Percentiles rank a stretch among this genome's conserved stretches.
Conservation (phyloP, 2,113 vertebrate species). For the Setophaga kirtlandii region DNA sequence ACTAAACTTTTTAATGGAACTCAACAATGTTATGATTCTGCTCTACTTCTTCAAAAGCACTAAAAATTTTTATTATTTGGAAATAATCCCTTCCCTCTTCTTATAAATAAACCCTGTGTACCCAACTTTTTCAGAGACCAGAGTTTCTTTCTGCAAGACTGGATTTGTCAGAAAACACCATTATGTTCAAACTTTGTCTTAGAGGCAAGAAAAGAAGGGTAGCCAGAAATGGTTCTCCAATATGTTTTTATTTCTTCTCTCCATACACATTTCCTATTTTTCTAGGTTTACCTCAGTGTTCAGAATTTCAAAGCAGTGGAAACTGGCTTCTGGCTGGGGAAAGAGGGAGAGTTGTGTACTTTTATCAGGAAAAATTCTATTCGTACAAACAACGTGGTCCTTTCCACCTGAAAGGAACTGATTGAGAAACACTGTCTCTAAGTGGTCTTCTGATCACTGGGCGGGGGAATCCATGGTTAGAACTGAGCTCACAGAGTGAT, state of each 20-base stretch:
- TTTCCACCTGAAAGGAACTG: conserved; percentile 22
- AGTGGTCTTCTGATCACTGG: not conserved
- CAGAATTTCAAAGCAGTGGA: conserved; percentile 28
- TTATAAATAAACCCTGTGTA: not conserved
- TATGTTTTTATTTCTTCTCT: conserved; percentile 18
- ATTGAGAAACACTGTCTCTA: conserved; percentile 7
- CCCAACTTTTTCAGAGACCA: not conserved
- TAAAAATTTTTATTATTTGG: not conserved
- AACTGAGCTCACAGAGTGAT: not conserved
- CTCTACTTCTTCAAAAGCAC: conserved; percentile 22
- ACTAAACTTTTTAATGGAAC: conserved; percentile 54
- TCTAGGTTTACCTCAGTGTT: not conserved
- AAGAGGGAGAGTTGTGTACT: conserved; percentile 13
- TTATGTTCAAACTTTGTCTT: not conserved
- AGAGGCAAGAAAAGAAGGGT: not conserved
- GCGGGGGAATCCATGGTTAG: not conserved
- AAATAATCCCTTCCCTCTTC: not conserved
- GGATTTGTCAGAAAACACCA: not conserved
- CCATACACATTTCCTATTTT: not conserved
- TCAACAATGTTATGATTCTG: conserved; percentile 49
- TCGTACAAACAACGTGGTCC: not conserved
- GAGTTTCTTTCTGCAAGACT: not conserved
- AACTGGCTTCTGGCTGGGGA: not conserved
- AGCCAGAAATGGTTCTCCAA: not conserved
- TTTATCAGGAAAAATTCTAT: conserved; percentile 7